Evolutionary conservation across 1,140 invertebrate species (phyloP), one percentile per base, ranked within the genome.

Genomic region (Charaxes varanes): DNA sequence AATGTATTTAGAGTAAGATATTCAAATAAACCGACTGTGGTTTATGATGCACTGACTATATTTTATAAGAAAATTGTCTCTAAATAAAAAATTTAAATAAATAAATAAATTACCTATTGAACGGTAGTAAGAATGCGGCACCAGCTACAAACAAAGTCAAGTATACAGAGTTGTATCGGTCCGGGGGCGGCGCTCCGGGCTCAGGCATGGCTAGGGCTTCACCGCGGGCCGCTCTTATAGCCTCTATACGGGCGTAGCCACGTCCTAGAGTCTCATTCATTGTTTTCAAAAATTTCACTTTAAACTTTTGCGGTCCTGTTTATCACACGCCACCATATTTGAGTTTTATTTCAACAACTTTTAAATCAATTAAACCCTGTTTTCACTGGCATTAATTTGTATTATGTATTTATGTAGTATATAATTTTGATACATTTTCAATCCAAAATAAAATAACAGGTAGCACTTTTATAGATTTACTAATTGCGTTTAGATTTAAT

Each of bases 71-170:
- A n/a, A n/a, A n/a, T n/a, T n/a, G n/a, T n/a, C n/a, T n/a, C n/a
- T n/a, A n/a, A n/a, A n/a, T n/a, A n/a, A n/a, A n/a, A n/a, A n/a
- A n/a, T n/a, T n/a, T n/a, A n/a, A n/a, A n/a, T n/a, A n/a, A n/a
- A n/a, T n/a, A n/a, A n/a, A n/a, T n/a, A n/a, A 41, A 15, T 66
- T 64, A 94, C 93, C 92, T 94, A 86, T 96, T 96, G 77, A 96
- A 97, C 0, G 95, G 95, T 15, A 97, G 82, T 6, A 97, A 87
- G 64, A 97, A 97, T 10, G 94, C 95, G 48, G 93, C 90, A n/a
- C 95, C 95, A 19, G 94, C 93, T 14, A 95, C 81, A 3, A 96
- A 85, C 22, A 97, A 86, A 0, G 93, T 90, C 31, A 94, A 66
- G 65, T 95, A 96, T 31, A 96, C 91, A 11, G 89, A 87, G 71